Evolutionary conservation across 2,797 vertebrate genomes (phyloP), one percentile per base, ranked within the genome.

Genomic region (Neoniphon sammara): DNA sequence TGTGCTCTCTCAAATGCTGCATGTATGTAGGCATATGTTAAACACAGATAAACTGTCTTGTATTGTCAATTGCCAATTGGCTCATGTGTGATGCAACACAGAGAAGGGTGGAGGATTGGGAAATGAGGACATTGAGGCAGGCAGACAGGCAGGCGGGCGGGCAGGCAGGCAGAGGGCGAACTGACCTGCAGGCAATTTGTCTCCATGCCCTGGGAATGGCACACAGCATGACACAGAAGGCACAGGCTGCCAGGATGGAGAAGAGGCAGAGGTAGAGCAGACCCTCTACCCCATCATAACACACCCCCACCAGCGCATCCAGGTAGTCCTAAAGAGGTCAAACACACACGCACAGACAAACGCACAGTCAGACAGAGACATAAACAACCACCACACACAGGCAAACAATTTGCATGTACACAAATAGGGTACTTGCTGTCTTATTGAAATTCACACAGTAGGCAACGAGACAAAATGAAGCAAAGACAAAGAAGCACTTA

Each of bases 221-320:
- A 14, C 97, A 98, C 88, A 96, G 93, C 93, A 98, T 93, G 73
- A 93, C 91, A 18, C 96, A 96, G 92, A 98, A 98, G 81, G 96
- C 94, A 47, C 93, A 84, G 6, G 95, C 93, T 0, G 96, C 95
- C 89, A 98, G 92, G 64, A 96, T 73, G 42, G 98, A 98, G 93
- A 98, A 99, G 52, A 98, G 94, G 83, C 95, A 92, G 2, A 99
- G 96, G 88, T 96, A 99, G 39, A 99, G 95, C 85, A 97, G 80
- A 2, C 98, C 98, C 87, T 98, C 96, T 34, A 98, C 94, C 1
- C 97, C 97, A 0, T 98, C 96, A 0, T 98, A 98, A 89, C 98
- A 99, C 91, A 98, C 83, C 23, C 97, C 97, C 0, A 96, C 89
- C 76, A 99, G 94, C 2, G 96, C 96, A 0, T 98, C 98, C 92